Evolutionary conservation across 2,888 invertebrate genomes (phyloP).

Genomic region (Hydriomena furcata): DNA sequence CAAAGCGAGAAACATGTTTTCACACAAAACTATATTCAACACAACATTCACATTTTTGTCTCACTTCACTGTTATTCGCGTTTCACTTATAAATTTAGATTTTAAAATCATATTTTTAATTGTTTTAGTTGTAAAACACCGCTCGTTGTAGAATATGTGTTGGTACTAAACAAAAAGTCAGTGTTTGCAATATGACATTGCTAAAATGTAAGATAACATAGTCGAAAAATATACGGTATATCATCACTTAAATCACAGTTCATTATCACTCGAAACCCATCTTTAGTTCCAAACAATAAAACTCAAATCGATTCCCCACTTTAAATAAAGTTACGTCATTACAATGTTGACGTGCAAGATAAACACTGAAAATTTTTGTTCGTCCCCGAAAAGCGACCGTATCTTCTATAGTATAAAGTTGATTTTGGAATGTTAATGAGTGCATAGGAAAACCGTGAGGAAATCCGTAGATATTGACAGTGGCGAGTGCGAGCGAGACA

Average conservation of each 20-base stretch:
- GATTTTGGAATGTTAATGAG: conserved; percentile 37
- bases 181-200: conserved; percentile 76
- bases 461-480: conserved; percentile 55
- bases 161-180: conserved; percentile 52
- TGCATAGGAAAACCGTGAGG: conserved; percentile 70
- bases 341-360: conserved; percentile 46
- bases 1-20: not conserved
- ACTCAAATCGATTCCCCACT: conserved; percentile 33
- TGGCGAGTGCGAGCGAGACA: conserved; percentile 57
- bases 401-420: conserved; percentile 41
- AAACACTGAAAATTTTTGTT: conserved; percentile 62
- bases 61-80: conserved; percentile 4
- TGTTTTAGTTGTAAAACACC: conserved; percentile 17
- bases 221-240: conserved; percentile 40
- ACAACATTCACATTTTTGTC: not conserved
- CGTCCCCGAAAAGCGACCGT: conserved; percentile 47
- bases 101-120: conserved; percentile 14
- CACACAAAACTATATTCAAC: conserved; percentile 2
- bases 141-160: conserved; percentile 36
- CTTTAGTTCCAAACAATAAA: conserved; percentile 34
- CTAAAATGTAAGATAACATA: conserved; percentile 76
- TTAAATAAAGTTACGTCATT: conserved; percentile 41
- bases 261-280: conserved; percentile 35
- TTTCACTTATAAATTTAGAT: conserved; percentile 12
- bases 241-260: conserved; percentile 24